Conservation (phyloP, 1,140 invertebrate species). For the Oppia nitens region DNA sequence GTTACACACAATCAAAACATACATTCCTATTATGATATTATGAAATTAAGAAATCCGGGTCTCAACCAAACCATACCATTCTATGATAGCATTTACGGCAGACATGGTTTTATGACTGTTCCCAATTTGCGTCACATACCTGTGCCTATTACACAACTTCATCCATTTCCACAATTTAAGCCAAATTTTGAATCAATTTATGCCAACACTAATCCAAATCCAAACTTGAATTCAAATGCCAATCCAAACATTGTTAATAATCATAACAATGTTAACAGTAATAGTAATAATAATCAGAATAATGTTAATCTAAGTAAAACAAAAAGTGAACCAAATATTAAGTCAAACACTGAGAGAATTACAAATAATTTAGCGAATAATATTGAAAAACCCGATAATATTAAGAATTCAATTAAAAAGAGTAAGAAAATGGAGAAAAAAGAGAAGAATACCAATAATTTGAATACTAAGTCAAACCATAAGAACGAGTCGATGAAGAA, state of each 20-base stretch:
- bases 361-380: background rate
- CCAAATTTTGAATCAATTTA: background rate
- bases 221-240: background rate
- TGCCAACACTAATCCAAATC: background rate
- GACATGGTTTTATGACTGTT: background rate
- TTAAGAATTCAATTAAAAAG: background rate
- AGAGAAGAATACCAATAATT: background rate
- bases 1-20: background rate
- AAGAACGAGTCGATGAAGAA: background rate
- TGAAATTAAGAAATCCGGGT: background rate
- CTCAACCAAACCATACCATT: background rate
- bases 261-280: background rate
- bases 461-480: background rate
- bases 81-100: background rate
- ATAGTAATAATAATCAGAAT: background rate
- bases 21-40: background rate
- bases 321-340: too few relatives aligned
- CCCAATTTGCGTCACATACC: background rate
- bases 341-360: background rate
- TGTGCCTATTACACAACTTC: background rate
- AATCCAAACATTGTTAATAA: background rate
- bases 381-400: background rate
- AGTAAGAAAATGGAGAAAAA: background rate
- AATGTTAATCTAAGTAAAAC: too few relatives aligned
- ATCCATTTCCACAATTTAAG: background rate